Conservation (phyloP, 2,888 invertebrate species). For the Agonopterix arenella region DNA sequence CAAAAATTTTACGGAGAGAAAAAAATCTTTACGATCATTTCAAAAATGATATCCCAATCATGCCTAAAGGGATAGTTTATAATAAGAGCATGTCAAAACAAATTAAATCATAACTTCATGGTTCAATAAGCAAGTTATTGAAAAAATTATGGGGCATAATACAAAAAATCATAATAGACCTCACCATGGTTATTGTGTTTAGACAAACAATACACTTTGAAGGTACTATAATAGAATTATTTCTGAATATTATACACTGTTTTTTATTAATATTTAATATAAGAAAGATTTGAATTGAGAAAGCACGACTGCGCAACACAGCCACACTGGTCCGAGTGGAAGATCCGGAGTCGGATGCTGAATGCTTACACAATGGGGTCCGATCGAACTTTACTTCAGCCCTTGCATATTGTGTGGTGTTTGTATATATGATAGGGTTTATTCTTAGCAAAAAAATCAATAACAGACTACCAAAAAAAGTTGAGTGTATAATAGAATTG, state of each 20-base stretch:
- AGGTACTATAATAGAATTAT: constrained; percentile 46
- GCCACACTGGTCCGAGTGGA: constrained; percentile 54
- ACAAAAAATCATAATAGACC: constrained; percentile 55
- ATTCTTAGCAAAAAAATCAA: constrained; percentile 14
- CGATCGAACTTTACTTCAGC: constrained; percentile 41
- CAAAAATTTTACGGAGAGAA: background rate
- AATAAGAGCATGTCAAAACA: constrained; percentile 69
- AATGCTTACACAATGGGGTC: constrained; percentile 54
- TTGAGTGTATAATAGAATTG: too few species aligned
- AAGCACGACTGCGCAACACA: constrained; percentile 58
- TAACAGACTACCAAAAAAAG: too few species aligned
- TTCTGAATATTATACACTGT: constrained; percentile 42
- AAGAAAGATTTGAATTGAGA: constrained; percentile 37
- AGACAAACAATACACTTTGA: constrained; percentile 55
- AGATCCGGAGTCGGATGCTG: constrained; percentile 42
- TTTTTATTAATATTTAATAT: constrained; percentile 33
- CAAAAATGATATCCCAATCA: constrained; percentile 15
- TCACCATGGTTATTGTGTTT: constrained; percentile 71
- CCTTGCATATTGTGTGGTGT: constrained; percentile 37
- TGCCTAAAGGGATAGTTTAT: constrained; percentile 32
- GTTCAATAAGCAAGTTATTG: constrained; percentile 54
- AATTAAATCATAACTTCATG: constrained; percentile 72
- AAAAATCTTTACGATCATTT: constrained; percentile 11
- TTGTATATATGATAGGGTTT: constrained; percentile 51
- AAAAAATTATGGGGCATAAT: constrained; percentile 42